phyloP scores from a whole-genome alignment of 1,140 invertebrate genomes.

The Manduca sexta region DNA sequence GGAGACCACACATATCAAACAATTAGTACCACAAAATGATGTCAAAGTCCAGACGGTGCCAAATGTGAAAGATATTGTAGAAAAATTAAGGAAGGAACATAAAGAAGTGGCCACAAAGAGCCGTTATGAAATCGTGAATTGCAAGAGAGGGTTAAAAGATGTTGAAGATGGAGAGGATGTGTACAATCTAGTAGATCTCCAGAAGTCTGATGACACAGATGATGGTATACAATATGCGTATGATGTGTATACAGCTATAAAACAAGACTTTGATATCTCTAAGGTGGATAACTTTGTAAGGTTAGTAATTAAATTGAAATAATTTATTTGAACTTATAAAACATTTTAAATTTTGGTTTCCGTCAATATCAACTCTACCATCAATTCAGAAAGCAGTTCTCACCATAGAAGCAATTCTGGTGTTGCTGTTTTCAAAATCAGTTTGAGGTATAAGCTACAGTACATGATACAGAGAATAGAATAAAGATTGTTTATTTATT shows the following conservation, averaged over 20 bases:
- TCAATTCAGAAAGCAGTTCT: too few species aligned
- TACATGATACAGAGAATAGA: too few species aligned
- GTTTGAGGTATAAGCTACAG: too few species aligned
- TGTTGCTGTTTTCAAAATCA: too few species aligned
- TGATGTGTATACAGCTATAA: conserved; percentile 72
- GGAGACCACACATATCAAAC: conserved; percentile 43
- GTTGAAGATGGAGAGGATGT: conserved; percentile 29
- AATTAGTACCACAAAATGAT: conserved; percentile 33
- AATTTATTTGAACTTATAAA: too few species aligned
- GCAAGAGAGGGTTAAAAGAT: conserved; percentile 58
- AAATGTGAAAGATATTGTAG: conserved; percentile 56
- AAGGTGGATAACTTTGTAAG: conserved; percentile 72
- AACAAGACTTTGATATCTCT: conserved; percentile 70
- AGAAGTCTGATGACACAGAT: conserved; percentile 32
- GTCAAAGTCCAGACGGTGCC: conserved; percentile 33
- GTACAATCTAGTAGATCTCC: conserved; percentile 59
- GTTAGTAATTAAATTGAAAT: conserved; percentile 50
- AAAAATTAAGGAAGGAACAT: conserved; percentile 63
- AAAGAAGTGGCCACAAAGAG: conserved; percentile 55
- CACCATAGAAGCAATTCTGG: too few species aligned
- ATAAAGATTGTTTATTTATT: too few species aligned
- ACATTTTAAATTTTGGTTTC: too few species aligned
- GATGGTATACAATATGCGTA: conserved; percentile 66
- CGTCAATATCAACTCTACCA: too few species aligned
- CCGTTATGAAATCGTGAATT: conserved; percentile 71